Conservation (phyloP, 2,797 vertebrate species). For the Cuculus canorus region DNA sequence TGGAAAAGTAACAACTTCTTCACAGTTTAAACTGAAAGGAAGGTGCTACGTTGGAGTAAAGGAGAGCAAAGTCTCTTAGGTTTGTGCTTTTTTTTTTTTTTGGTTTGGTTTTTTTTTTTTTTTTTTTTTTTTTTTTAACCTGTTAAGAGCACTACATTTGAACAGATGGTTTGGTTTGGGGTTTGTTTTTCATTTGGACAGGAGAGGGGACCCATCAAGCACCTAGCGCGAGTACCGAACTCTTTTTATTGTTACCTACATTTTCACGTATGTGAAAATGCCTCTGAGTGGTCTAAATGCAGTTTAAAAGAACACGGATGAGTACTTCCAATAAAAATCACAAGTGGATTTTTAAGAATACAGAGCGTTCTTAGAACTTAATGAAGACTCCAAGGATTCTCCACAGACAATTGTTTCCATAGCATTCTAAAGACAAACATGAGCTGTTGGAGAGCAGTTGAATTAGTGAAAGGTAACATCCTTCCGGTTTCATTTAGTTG, state of each 20-base stretch:
- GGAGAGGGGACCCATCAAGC: background rate
- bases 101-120: too few relatives aligned
- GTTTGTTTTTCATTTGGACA: background rate
- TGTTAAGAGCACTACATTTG: background rate
- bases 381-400: background rate
- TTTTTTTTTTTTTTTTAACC: too few relatives aligned
- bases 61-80: background rate
- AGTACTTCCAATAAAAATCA: background rate
- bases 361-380: background rate
- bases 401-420: background rate
- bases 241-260: background rate
- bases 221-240: background rate
- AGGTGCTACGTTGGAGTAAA: background rate
- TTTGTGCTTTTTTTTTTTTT: too few relatives aligned
- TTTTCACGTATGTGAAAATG: background rate
- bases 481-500: background rate
- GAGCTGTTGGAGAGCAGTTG: rapidly evolving
- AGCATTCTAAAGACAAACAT: background rate
- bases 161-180: background rate
- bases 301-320: background rate
- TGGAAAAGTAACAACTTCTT: background rate
- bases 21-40: background rate
- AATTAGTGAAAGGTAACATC: background rate
- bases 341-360: background rate
- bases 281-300: background rate